These are phyloP conservation scores for Portevinia maculata DNA, from an alignment of 2,888 invertebrate genomes.

Conservation along the genomic window DNA sequence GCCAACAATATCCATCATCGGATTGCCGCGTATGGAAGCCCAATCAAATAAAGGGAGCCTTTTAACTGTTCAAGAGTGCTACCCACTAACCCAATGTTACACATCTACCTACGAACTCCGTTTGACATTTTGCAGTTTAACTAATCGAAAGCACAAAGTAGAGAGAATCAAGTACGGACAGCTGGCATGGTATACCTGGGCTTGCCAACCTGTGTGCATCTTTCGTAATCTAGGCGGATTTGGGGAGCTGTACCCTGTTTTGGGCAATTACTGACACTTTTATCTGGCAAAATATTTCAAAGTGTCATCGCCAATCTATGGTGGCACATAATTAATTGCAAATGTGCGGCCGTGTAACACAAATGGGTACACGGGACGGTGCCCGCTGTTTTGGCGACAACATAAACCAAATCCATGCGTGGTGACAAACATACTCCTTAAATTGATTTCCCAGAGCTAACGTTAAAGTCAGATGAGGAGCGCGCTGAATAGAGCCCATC, in stretches of 20 bases:
- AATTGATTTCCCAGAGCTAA: slow-evolving; percentile 33
- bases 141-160: slow-evolving; percentile 54
- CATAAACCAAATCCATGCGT: slow-evolving; percentile 1
- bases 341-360: slow-evolving; percentile 24
- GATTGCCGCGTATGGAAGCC: slow-evolving; percentile 32
- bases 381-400: neutral
- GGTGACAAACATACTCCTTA: slow-evolving; percentile 26
- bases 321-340: slow-evolving; percentile 69
- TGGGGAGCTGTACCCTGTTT: slow-evolving; percentile 17
- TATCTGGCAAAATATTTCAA: slow-evolving; percentile 68
- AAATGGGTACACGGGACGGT: neutral
- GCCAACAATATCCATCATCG: slow-evolving; percentile 68
- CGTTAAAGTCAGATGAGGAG: slow-evolving; percentile 6
- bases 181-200: neutral
- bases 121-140: slow-evolving; percentile 64
- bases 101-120: slow-evolving; percentile 60
- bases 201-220: slow-evolving; percentile 48
- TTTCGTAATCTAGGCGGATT: slow-evolving; percentile 27
- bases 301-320: slow-evolving; percentile 53
- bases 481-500: slow-evolving; percentile 11
- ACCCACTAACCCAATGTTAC: slow-evolving; percentile 70
- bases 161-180: slow-evolving; percentile 43
- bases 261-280: slow-evolving; percentile 54
- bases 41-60: slow-evolving; percentile 63
- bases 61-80: slow-evolving; percentile 60